Evolutionary conservation across 2,888 invertebrate genomes (phyloP).

Genomic region (Cactoblastis cactorum): DNA sequence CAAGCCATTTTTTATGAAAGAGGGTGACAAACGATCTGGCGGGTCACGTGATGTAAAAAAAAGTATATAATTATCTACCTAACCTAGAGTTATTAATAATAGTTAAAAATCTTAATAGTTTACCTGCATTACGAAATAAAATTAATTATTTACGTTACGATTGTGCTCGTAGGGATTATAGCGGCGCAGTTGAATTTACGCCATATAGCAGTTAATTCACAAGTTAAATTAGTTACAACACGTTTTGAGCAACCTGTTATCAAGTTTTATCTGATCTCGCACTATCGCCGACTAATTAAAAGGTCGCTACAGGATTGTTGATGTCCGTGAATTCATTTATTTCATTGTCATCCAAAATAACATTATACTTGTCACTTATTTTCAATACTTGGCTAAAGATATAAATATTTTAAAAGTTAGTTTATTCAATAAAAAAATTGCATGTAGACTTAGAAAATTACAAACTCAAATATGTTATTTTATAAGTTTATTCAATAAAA

Average conservation of each 20-base stretch:
- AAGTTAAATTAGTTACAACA: constrained; percentile 7
- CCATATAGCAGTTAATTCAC: constrained; percentile 2
- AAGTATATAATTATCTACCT: no score
- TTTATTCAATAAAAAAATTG: no score
- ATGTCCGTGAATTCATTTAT: constrained; percentile 18
- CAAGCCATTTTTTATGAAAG: no score
- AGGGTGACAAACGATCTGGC: no score
- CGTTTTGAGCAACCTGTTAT: constrained; percentile 6
- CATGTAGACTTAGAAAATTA: no score
- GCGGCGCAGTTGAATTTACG: constrained; percentile 8
- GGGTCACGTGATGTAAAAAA: no score
- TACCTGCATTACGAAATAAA: background rate
- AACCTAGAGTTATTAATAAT: no score
- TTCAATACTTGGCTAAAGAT: no score
- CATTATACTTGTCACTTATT: background rate
- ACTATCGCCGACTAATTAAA: constrained; percentile 10
- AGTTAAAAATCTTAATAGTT: background rate
- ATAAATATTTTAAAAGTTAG: no score
- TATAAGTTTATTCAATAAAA: no score
- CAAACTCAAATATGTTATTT: no score
- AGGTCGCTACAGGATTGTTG: constrained; percentile 19
- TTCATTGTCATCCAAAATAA: constrained; percentile 1
- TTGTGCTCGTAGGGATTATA: background rate
- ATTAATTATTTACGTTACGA: background rate
- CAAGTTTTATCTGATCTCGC: background rate